Evolutionary conservation across 2,888 invertebrate genomes (phyloP).

Genomic region (Teinopalpus imperialis): DNA sequence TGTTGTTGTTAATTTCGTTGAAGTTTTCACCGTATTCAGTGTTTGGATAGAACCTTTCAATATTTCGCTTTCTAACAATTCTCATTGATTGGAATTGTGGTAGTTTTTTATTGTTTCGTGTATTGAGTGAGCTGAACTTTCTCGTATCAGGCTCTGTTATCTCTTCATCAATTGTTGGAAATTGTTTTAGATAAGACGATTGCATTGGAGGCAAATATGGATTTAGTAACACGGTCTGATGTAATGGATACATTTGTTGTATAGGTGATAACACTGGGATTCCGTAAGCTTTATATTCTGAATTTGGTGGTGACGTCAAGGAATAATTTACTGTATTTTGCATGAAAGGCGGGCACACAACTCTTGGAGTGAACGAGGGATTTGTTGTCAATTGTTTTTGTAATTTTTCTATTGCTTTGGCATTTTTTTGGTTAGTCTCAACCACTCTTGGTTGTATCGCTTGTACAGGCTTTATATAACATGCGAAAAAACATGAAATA

Average conservation of each 20-base stretch:
- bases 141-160: slow-evolving; percentile 51
- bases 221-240: slow-evolving; percentile 68
- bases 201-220: slow-evolving; percentile 71
- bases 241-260: slow-evolving; percentile 72
- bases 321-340: slow-evolving; percentile 61
- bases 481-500: slow-evolving; percentile 37
- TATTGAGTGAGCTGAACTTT: slow-evolving; percentile 72
- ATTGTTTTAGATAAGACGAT: slow-evolving; percentile 64
- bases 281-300: slow-evolving; percentile 54
- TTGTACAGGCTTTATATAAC: slow-evolving; percentile 73
- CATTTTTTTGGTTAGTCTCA: slow-evolving; percentile 58
- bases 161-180: slow-evolving; percentile 68
- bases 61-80: slow-evolving; percentile 66
- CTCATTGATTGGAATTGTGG: slow-evolving; percentile 77
- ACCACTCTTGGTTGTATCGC: slow-evolving; percentile 79
- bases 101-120: slow-evolving; percentile 58
- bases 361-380: slow-evolving; percentile 72
- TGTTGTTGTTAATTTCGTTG: slow-evolving; percentile 73
- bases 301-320: slow-evolving; percentile 44
- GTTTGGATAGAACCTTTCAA: slow-evolving; percentile 76
- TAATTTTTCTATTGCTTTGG: slow-evolving; percentile 63
- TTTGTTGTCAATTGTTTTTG: slow-evolving; percentile 76
- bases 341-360: slow-evolving; percentile 72
- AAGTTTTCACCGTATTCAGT: slow-evolving; percentile 75
- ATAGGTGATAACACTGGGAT: slow-evolving; percentile 69